These are phyloP conservation scores for Stictocephala bisonia DNA, from an alignment of 2,888 invertebrate species.

Conservation along the genomic window DNA sequence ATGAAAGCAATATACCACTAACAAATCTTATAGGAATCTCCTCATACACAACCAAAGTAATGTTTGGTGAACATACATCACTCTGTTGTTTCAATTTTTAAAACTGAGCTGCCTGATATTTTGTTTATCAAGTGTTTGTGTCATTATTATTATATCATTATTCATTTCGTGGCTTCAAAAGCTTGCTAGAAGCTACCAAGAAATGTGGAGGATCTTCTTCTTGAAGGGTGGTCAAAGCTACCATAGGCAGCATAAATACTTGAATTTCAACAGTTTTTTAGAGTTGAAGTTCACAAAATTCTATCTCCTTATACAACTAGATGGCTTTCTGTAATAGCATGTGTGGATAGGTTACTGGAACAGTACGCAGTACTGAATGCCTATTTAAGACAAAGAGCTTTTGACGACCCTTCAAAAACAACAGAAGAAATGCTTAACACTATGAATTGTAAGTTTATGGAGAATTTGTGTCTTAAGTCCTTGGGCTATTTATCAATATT, in stretches of 20 bases:
- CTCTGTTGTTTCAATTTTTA: background rate
- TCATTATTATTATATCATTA: background rate
- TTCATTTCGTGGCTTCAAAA: too few relatives aligned
- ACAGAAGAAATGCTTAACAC: background rate
- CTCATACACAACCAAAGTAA: constrained; percentile 16
- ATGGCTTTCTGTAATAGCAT: background rate
- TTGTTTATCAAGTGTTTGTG: background rate
- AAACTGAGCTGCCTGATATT: background rate
- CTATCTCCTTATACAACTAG: background rate
- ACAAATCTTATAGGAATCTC: constrained; percentile 6
- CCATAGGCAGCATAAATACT: too few relatives aligned
- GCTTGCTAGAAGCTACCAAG: constrained; percentile 2
- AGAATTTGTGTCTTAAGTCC: too few relatives aligned
- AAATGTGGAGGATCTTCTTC: background rate
- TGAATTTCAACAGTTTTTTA: background rate
- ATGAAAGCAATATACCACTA: background rate
- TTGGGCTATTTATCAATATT: too few relatives aligned
- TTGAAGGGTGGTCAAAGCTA: background rate
- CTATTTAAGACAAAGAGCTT: background rate
- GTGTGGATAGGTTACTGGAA: background rate
- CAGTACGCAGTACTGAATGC: background rate
- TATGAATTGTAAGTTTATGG: background rate
- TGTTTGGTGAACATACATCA: constrained; percentile 28
- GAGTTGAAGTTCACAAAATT: background rate
- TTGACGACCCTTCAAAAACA: too few relatives aligned